A percentile compares a stretch with the other conserved stretches of the same genome.
Evolutionary conservation across 2,888 invertebrate genomes (phyloP).

Genomic region (Cyrtodaria siliqua): DNA sequence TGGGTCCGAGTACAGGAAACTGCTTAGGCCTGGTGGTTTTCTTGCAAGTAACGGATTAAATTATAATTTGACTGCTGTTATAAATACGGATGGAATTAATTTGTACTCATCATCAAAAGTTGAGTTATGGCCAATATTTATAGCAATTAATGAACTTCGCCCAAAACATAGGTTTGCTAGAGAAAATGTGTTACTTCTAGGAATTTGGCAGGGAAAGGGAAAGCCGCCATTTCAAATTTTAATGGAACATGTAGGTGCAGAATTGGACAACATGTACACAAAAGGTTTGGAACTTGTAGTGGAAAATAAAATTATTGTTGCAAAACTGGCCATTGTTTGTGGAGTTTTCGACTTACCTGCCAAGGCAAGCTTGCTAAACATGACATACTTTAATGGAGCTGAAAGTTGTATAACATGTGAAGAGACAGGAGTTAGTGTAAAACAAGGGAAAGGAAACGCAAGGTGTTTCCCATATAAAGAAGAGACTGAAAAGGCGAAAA

Average conservation of each 20-base stretch:
- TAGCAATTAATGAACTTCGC: slow-evolving; percentile 35
- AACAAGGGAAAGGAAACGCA: slow-evolving; percentile 38
- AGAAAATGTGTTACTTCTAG: slow-evolving; percentile 45
- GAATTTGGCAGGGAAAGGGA: slow-evolving; percentile 62
- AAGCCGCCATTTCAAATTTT: slow-evolving; percentile 47
- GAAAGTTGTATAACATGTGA: slow-evolving; percentile 54
- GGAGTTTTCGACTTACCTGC: slow-evolving; percentile 57
- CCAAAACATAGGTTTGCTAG: slow-evolving; percentile 33
- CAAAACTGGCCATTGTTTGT: slow-evolving; percentile 31
- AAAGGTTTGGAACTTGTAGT: slow-evolving; percentile 38
- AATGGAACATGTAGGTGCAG: slow-evolving; percentile 7
- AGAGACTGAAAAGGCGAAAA: not conserved
- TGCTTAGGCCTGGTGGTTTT: slow-evolving; percentile 1
- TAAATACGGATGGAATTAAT: slow-evolving; percentile 29
- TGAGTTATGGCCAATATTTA: slow-evolving; percentile 32
- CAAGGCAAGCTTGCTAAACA: slow-evolving; percentile 56
- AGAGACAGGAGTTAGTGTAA: slow-evolving; percentile 44
- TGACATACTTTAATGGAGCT: slow-evolving; percentile 55
- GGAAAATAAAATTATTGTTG: slow-evolving; percentile 20
- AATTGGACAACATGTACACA: slow-evolving; percentile 23
- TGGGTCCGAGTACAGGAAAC: slow-evolving; percentile 10
- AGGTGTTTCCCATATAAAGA: slow-evolving; percentile 26
- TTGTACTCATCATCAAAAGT: slow-evolving; percentile 26
- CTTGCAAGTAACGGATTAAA: not conserved
- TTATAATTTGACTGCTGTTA: slow-evolving; percentile 29